Evolutionary conservation across 2,888 invertebrate genomes (phyloP), one percentile per base, ranked within the genome.

Genomic region (Cerceris ruficornis): DNA sequence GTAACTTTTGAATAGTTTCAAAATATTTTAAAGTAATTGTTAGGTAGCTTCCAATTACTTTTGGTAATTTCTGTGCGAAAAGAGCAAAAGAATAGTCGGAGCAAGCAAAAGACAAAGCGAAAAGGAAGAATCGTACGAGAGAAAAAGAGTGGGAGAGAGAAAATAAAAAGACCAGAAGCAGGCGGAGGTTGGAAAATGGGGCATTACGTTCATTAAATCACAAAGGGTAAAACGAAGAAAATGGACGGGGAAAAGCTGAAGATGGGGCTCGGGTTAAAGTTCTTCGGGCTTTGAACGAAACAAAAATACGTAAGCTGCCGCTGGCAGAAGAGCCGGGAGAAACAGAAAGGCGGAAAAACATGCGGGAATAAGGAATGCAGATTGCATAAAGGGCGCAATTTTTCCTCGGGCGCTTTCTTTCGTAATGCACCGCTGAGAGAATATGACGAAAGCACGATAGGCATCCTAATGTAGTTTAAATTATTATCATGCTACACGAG

Each of bases 181-280:
- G 28, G 1, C 4, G 28, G 28, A 28, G 28, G 28, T 4, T 28
- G 28, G 28, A 28, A 28, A 28, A 28, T 28, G 66, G 60, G 17
- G 61, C 43, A 57, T 73, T 71, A 68, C 77, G 74, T 83, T 78
- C 78, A 68, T 83, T 75, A 78, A 83, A 80, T 75, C 75, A 71
- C 67, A 77, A 83, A 74, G 57, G 68, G 65, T 15, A 75, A 75
- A 73, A 64, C 60, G 66, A 61, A 13, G 49, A 49, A 46, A 57
- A 64, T 13, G 62, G 57, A 65, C 55, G 46, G 39, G 0, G 42
- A 9, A 64, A 64, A 49, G 55, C 42, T 52, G 46, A 49, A 17
- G 57, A 50, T 55, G 57, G 64, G 64, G 68, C 69, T 49, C 52
- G 52, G 49, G 67, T 71, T 73, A 49, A 82, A 72, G 69, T 79